phyloP scores from a whole-genome alignment of 1,140 invertebrate genomes.

The Macrocentrus cingulum region DNA sequence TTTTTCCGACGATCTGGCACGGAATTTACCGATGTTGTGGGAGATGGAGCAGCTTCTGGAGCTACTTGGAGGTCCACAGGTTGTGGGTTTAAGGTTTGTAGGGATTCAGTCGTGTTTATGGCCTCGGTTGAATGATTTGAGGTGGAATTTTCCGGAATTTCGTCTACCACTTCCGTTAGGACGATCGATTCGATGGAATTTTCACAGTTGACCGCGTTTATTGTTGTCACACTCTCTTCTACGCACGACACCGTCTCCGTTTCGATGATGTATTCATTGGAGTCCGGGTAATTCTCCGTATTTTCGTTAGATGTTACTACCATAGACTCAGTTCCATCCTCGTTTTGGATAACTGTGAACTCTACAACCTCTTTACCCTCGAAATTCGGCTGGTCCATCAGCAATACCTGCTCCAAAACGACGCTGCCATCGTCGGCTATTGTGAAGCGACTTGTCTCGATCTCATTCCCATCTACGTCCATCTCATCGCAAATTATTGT shows the following conservation, averaged over 20 bases:
- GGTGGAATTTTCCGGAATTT: no score
- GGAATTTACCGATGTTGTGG: slow-evolving; percentile 7
- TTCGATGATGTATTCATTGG: slow-evolving; percentile 32
- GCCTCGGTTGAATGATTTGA: no score
- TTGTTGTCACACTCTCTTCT: slow-evolving; percentile 12
- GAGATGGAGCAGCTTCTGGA: no score
- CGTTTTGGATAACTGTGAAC: slow-evolving; percentile 45
- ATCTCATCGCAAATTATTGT: slow-evolving; percentile 55
- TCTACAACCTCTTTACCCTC: slow-evolving; percentile 42
- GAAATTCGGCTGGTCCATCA: slow-evolving; percentile 36
- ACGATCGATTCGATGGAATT: not conserved
- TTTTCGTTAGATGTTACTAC: slow-evolving; percentile 30
- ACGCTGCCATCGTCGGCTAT: slow-evolving; percentile 31
- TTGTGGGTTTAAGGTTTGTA: no score
- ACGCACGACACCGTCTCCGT: slow-evolving; percentile 33
- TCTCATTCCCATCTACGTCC: slow-evolving; percentile 43
- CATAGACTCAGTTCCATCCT: slow-evolving; percentile 41
- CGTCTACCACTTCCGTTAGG: not conserved
- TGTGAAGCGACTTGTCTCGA: slow-evolving; percentile 26
- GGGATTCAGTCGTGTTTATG: no score
- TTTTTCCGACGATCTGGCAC: not conserved
- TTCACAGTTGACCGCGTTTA: not conserved
- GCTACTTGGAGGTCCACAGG: no score
- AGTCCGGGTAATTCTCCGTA: slow-evolving; percentile 27
- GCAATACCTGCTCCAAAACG: slow-evolving; percentile 42